These are phyloP conservation scores for Scolanthus callimorphus DNA, from an alignment of 92 coral and sea anemone species.

Conservation along the genomic window DNA sequence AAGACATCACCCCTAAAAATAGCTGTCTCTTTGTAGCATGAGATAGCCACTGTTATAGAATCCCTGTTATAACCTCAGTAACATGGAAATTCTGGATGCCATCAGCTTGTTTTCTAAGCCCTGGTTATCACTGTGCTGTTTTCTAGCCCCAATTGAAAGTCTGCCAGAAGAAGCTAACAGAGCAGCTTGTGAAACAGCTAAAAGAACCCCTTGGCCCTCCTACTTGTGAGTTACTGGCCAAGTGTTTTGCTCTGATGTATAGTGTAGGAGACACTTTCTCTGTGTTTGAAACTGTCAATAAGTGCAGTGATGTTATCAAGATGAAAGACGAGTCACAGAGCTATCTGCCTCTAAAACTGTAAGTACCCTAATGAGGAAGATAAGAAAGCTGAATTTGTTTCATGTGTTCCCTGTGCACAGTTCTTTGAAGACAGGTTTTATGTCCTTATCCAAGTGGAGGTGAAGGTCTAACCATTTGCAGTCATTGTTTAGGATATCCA, in stretches of 20 bases:
- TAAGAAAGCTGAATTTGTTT: no score
- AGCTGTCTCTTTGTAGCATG: no score
- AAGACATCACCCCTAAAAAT: no score
- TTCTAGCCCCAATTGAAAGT: conserved; percentile 74
- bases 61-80: no score
- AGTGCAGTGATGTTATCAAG: conserved; percentile 82
- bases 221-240: conserved; percentile 86
- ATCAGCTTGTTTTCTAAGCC: no score
- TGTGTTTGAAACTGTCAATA: conserved; percentile 83
- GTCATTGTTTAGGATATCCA: neutral
- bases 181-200: conserved; percentile 76
- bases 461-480: neutral
- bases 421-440: no score
- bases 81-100: no score
- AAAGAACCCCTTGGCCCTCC: conserved; percentile 91
- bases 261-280: conserved; percentile 78
- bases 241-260: conserved; percentile 86
- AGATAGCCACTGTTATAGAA: no score
- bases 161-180: conserved; percentile 78
- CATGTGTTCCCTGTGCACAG: no score
- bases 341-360: conserved; percentile 88
- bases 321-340: conserved; percentile 90
- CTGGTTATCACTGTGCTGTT: no score
- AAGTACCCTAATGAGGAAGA: no score
- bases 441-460: neutral